Percentiles rank a stretch among this genome's conserved stretches.
phyloP scores from a whole-genome alignment of 2,113 vertebrate species.

The Sphyrna mokarran region DNA sequence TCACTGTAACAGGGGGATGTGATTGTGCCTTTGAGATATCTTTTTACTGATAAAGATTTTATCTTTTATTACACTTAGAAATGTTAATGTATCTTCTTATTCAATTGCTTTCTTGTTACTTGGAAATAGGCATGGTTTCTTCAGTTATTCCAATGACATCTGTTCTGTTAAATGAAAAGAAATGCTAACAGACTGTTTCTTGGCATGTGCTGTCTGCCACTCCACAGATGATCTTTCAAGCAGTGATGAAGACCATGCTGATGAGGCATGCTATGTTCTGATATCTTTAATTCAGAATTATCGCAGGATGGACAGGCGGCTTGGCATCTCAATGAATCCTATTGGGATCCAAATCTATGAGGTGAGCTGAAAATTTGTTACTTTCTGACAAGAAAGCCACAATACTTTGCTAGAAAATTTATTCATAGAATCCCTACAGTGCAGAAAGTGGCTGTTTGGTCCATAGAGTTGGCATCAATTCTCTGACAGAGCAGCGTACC shows the following conservation, averaged over 20 bases:
- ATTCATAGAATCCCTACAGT: neutral
- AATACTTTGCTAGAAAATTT: neutral
- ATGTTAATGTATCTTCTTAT: neutral
- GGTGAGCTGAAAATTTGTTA: neutral
- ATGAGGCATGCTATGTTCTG: constrained; percentile 24
- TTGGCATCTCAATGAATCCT: constrained; percentile 26
- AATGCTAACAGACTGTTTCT: neutral
- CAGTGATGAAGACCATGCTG: neutral
- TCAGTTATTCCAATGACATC: neutral
- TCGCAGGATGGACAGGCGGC: constrained; percentile 14
- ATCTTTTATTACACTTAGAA: neutral
- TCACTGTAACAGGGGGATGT: neutral
- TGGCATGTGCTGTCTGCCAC: neutral
- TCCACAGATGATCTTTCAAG: neutral
- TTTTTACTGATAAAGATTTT: neutral
- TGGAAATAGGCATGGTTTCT: neutral
- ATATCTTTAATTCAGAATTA: constrained; percentile 36
- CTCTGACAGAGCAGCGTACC: too few species aligned
- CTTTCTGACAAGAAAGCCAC: neutral
- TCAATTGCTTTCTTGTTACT: neutral
- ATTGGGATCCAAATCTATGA: constrained; percentile 36
- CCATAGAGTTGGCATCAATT: too few species aligned
- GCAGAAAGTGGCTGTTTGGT: too few species aligned
- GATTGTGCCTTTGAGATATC: neutral
- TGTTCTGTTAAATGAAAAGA: neutral